A percentile compares a stretch with the other conserved stretches of the same genome.
Conservation (phyloP, 1,140 invertebrate genomes). For the Drosophila melanogaster region DNA sequence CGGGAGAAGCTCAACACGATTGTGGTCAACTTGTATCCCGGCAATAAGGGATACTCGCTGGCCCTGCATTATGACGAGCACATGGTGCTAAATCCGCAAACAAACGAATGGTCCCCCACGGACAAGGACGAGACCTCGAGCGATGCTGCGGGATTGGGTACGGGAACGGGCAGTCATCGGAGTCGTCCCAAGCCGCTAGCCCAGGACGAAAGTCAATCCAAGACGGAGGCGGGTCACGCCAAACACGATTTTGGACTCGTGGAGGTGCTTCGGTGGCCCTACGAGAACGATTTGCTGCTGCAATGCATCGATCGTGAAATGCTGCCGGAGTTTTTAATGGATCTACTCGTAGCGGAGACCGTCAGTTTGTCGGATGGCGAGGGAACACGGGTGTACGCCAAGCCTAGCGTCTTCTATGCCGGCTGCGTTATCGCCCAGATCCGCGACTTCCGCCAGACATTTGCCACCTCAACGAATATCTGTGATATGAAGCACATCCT, state of each 20-base stretch:
- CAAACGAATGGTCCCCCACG: conserved; percentile 59
- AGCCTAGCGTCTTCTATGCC: conserved; percentile 93
- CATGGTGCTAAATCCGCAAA: conserved; percentile 57
- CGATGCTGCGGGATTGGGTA: conserved; percentile 19
- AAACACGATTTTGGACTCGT: conserved; percentile 87
- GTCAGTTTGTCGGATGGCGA: conserved; percentile 74
- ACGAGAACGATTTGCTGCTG: conserved; percentile 91
- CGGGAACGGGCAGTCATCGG: conserved; percentile 22
- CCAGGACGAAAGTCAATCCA: conserved; percentile 31
- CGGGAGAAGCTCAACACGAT: conserved; percentile 94
- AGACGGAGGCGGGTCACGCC: conserved; percentile 21
- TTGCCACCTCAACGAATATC: conserved; percentile 88
- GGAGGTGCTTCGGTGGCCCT: conserved; percentile 91
- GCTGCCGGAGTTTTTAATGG: conserved; percentile 93
- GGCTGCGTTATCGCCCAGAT: conserved; percentile 97
- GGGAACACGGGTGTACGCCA: conserved; percentile 69
- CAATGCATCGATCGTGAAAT: conserved; percentile 93
- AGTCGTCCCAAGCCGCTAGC: conserved; percentile 52
- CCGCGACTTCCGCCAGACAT: conserved; percentile 93
- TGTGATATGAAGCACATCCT: conserved; percentile 94
- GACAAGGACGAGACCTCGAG: conserved; percentile 23
- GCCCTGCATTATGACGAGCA: conserved; percentile 88
- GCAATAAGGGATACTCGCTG: conserved; percentile 95
- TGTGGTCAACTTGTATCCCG: conserved; percentile 95
- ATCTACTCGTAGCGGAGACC: conserved; percentile 92